Percentiles rank a stretch among this genome's conserved stretches.
phyloP scores from a whole-genome alignment of 2,797 vertebrate species.

The Clamator glandarius region DNA sequence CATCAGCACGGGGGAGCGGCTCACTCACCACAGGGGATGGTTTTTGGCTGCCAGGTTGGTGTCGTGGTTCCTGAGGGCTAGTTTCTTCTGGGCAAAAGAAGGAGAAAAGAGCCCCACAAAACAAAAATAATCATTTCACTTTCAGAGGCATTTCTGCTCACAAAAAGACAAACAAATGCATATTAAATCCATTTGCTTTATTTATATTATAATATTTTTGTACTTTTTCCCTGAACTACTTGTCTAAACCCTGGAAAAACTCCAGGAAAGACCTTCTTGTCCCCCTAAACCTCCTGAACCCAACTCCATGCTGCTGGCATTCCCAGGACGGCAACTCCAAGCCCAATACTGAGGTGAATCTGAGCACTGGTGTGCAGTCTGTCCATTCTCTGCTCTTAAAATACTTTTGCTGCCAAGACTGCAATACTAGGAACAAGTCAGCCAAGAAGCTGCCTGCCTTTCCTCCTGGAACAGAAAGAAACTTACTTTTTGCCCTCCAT shows the following conservation, averaged over 20 bases:
- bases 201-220: not conserved
- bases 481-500: not conserved
- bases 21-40: conserved; percentile 75
- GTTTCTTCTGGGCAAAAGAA: conserved; percentile 72
- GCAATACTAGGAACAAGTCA: not conserved
- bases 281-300: not conserved
- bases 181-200: not conserved
- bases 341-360: not conserved
- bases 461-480: not conserved
- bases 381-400: not conserved
- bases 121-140: not conserved
- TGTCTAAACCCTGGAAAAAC: not conserved
- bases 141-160: not conserved
- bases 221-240: not conserved
- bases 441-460: not conserved
- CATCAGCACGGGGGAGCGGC: not conserved
- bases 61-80: conserved; percentile 74
- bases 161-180: not conserved
- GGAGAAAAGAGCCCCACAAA: not conserved
- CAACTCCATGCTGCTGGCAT: not conserved
- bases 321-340: not conserved
- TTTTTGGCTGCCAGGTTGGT: conserved; percentile 72
- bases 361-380: not conserved
- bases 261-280: not conserved
- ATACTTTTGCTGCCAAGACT: not conserved